Conservation (phyloP, 2,113 vertebrate species). For the Myrmecobius fasciatus region DNA sequence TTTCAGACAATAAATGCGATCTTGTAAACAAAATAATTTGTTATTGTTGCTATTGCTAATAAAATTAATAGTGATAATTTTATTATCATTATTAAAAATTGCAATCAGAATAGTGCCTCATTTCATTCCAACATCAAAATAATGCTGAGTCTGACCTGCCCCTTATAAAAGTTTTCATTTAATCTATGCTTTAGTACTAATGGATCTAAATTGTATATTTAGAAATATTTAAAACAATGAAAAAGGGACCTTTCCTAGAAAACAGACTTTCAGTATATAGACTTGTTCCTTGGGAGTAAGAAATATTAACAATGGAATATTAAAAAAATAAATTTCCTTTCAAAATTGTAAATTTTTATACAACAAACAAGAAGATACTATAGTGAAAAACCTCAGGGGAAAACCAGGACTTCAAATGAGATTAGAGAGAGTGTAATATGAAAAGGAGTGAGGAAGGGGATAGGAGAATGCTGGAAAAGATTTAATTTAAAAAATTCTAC, state of each 20-base stretch:
- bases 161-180: fast-evolving
- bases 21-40: background rate
- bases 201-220: background rate
- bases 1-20: background rate
- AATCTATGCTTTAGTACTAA: background rate
- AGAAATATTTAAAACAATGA: background rate
- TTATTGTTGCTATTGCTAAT: background rate
- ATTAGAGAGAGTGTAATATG: background rate
- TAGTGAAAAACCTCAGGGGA: background rate
- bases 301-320: background rate
- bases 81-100: background rate
- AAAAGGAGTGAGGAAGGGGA: background rate
- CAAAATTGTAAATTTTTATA: background rate
- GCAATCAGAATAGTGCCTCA: background rate
- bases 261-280: background rate
- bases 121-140: background rate
- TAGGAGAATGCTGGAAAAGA: background rate
- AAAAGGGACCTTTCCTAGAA: background rate
- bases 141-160: background rate
- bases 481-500: background rate
- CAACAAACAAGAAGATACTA: background rate
- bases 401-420: background rate
- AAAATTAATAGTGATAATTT: background rate
- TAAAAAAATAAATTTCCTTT: background rate
- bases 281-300: background rate